These are phyloP conservation scores for Drosophila punjabiensis DNA, from an alignment of 1,140 invertebrate species.

Conservation along the genomic window DNA sequence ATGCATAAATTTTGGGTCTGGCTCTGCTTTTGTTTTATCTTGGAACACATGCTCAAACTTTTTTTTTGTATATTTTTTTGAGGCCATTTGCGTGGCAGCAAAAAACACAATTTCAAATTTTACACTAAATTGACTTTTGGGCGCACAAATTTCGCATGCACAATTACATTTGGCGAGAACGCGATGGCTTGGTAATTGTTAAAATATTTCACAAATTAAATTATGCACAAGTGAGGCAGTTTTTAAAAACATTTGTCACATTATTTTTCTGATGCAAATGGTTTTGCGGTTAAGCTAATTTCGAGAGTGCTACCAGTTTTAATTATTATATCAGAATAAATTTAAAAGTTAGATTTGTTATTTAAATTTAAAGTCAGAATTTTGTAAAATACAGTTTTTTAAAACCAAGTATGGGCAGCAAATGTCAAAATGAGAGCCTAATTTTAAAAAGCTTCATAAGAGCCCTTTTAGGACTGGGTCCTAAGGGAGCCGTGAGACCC, in stretches of 20 bases:
- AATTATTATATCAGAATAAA: not conserved
- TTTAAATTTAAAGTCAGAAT: not conserved
- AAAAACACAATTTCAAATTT: conserved; percentile 64
- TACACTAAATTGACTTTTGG: conserved; percentile 79
- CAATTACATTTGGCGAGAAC: conserved; percentile 63
- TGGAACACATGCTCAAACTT: conserved; percentile 55
- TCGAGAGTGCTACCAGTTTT: not conserved
- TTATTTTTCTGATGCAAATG: conserved; percentile 3
- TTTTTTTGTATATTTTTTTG: conserved; percentile 22
- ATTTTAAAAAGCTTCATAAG: not conserved
- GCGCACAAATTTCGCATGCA: conserved; percentile 67
- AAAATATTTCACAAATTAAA: conserved; percentile 51
- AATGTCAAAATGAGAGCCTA: not conserved
- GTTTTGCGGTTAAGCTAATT: conserved; percentile 22
- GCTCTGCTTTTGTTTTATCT: conserved; percentile 38
- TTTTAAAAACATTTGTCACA: conserved; percentile 32
- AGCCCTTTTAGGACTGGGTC: not conserved
- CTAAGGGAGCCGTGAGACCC: not conserved
- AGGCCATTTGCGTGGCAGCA: conserved; percentile 10
- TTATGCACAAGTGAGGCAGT: conserved; percentile 34
- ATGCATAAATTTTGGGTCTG: conserved; percentile 55
- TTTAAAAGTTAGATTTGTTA: not conserved
- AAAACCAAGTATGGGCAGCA: not conserved
- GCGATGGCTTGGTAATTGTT: conserved; percentile 41
- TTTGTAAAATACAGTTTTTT: too few species aligned